Evolutionary conservation across 2,888 invertebrate genomes (phyloP), one percentile per base, ranked within the genome.

Genomic region (Toxonevra muliebris): DNA sequence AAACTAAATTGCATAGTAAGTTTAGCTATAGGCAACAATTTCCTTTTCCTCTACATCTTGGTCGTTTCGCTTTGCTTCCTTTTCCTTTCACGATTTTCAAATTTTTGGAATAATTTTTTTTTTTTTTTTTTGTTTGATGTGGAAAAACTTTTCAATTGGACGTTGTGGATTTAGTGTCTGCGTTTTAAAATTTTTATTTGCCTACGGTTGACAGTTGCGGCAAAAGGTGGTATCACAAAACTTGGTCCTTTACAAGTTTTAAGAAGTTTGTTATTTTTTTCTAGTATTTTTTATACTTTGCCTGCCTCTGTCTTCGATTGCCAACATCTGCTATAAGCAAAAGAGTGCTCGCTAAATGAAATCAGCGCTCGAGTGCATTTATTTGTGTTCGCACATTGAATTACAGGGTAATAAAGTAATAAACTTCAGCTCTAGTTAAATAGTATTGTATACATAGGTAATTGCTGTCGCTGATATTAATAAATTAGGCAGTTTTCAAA

Each of bases 101-200:
- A 30, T 30, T 30, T 30, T 30, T 30, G 30, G 30, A 30, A n/a
- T n/a, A n/a, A n/a, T n/a, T n/a, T n/a, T n/a, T n/a, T n/a, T n/a
- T n/a, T n/a, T n/a, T 30, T 4, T 30, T 30, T 30, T 30, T 4
- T 30, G 30, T 30, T 30, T 30, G 30, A 7, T 30, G 7, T 4
- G 4, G 54, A 9, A 53, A 74, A 74, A 74, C 69, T 74, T 75
- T 75, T 75, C 74, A 74, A 75, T 75, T 75, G 75, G 72, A 75
- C 75, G 74, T 74, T 73, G 72, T 69, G 73, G 75, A 74, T 73
- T 73, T 73, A 73, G 71, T 73, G 71, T 72, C 73, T 73, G 72
- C 69, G 71, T 71, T 68, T 69, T 58, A 72, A 74, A 71, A 30
- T 30, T 74, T 74, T 74, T 74, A 74, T 74, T 74, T 74, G 74